Conservation (phyloP, 2,113 vertebrate genomes). For the Osmerus mordax region DNA sequence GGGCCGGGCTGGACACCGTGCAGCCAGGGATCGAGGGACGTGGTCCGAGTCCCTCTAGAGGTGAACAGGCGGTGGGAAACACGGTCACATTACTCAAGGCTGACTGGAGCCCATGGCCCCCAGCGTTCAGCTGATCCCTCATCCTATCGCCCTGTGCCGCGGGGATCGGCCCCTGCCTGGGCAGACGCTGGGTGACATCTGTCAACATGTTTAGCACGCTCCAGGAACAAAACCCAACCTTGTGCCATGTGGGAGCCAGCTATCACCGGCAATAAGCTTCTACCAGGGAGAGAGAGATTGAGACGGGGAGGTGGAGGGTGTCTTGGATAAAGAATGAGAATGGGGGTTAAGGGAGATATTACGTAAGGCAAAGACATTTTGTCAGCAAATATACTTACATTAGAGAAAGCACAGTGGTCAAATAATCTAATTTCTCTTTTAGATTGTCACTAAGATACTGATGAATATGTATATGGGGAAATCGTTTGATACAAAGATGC, state of each 20-base stretch:
- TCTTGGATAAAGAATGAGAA: no score
- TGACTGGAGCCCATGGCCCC: slow-evolving; percentile 49
- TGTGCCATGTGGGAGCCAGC: slow-evolving; percentile 7
- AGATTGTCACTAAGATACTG: slow-evolving; percentile 15
- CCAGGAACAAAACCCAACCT: slow-evolving; percentile 43
- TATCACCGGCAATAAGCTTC: not conserved
- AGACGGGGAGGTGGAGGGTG: not conserved
- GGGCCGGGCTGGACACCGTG: not conserved
- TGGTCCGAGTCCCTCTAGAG: slow-evolving; percentile 22
- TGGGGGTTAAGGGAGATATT: no score
- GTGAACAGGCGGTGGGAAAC: slow-evolving; percentile 35
- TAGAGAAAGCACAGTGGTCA: no score
- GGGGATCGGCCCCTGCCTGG: slow-evolving; percentile 53
- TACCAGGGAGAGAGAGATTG: not conserved
- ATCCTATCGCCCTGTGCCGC: slow-evolving; percentile 50
- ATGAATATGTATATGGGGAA: slow-evolving; percentile 7
- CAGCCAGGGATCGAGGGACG: slow-evolving; percentile 10
- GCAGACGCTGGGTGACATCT: slow-evolving; percentile 41
- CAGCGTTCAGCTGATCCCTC: slow-evolving; percentile 48
- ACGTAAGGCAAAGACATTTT: no score
- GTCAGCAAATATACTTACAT: no score
- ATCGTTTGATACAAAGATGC: not conserved
- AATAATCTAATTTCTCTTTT: slow-evolving; percentile 11
- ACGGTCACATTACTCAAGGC: slow-evolving; percentile 43
- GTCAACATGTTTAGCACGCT: slow-evolving; percentile 61